Evolutionary conservation across 2,888 invertebrate genomes (phyloP), one percentile per base, ranked within the genome.

Genomic region (Lomographa bimaculata): DNA sequence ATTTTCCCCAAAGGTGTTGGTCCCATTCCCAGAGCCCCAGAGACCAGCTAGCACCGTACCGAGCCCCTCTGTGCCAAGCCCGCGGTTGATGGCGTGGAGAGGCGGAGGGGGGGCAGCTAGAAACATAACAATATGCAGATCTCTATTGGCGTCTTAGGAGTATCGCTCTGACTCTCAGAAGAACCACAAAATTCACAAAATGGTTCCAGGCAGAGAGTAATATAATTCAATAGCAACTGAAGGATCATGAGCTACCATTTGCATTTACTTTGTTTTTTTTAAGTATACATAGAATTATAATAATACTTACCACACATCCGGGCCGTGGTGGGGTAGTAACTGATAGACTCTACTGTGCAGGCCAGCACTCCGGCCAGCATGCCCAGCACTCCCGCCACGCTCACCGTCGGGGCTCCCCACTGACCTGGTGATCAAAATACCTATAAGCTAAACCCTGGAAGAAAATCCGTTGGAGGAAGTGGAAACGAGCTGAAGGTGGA

Each of bases 321-420:
- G 0, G 97, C 95, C 1, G 96, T 96, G n/a, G 96, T 96, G 33
- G 96, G 96, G 79, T 97, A 97, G 73, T 97, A 97, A 61, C 96
- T 96, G 44, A 97, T 93, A 2, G 95, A 95, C 74, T 95, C 95
- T 6, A 95, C 93, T 0, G 95, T 94, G 52, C 95, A 95, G 0
- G 95, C 94, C 16, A 95, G 70, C 9, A 95, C 94, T 0, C 95
- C 95, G 0, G 95, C 94, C 36, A 95, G 61, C 92, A 95, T 94
- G 2, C 95, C 95, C 38, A 95, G 77, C 6, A 94, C 94, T 0
- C 94, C 94, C 0, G 92, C 91, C 26, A 93, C 82, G 17, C 92
- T 93, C 2, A 95, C 93, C 0, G 94, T 94, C 0, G 95, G 95
- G 10, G 72, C 46, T 0, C 95, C 95, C 93, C 95, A 95, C 68